Conservation (phyloP, 2,888 invertebrate species). For the Rhabditophanes sp. region DNA sequence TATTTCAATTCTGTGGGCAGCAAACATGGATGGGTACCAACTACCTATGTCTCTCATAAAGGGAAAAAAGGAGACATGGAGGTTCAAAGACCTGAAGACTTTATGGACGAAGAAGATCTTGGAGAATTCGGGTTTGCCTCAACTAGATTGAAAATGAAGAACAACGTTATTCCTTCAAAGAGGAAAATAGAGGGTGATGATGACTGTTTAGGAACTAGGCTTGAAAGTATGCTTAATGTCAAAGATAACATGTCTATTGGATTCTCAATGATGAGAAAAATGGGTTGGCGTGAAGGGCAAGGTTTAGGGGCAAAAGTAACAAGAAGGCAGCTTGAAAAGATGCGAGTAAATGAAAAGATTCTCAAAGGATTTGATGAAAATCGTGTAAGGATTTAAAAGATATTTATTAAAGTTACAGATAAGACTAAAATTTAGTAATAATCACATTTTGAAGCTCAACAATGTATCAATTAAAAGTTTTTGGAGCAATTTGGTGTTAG, state of each 20-base stretch:
- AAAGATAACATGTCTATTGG: slow-evolving; percentile 60
- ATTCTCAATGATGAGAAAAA: slow-evolving; percentile 63
- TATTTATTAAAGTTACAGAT: too few species aligned
- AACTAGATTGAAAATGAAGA: slow-evolving; percentile 62
- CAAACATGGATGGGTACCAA: slow-evolving; percentile 54
- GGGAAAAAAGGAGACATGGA: slow-evolving; percentile 58
- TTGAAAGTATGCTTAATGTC: too few species aligned
- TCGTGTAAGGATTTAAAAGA: too few species aligned
- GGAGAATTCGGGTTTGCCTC: slow-evolving; percentile 89
- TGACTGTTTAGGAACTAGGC: background rate
- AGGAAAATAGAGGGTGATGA: too few species aligned
- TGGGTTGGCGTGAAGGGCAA: slow-evolving; percentile 83
- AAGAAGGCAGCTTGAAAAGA: slow-evolving; percentile 17
- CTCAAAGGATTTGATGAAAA: too few species aligned
- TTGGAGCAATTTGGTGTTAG: too few species aligned
- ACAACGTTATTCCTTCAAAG: slow-evolving; percentile 62
- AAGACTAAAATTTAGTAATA: too few species aligned
- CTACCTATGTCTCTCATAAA: background rate
- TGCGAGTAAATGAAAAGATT: too few species aligned
- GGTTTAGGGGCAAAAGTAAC: slow-evolving; percentile 58
- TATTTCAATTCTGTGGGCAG: slow-evolving; percentile 91
- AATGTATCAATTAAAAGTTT: too few species aligned
- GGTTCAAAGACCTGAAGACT: slow-evolving; percentile 62
- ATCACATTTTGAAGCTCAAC: too few species aligned
- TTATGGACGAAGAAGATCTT: slow-evolving; percentile 94